Conservation (phyloP, 1,140 invertebrate genomes). For the Coboldia fuscipes region DNA sequence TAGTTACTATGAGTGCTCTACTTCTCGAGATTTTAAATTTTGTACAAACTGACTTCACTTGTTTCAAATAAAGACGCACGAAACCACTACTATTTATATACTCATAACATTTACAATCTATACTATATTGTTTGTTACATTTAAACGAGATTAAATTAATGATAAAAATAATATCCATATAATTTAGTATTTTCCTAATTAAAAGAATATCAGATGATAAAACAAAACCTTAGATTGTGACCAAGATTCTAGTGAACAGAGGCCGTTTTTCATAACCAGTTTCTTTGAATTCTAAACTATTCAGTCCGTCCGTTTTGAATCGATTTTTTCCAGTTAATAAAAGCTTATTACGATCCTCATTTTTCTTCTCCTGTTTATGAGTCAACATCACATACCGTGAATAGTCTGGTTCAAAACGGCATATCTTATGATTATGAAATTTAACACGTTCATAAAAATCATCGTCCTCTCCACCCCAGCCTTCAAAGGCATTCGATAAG, state of each 20-base stretch:
- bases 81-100: no score
- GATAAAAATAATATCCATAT: no score
- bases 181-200: no score
- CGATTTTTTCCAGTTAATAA: conserved; percentile 24
- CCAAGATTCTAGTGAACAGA: conserved; percentile 34
- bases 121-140: no score
- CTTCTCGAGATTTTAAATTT: no score
- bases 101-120: no score
- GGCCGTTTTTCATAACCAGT: conserved; percentile 28
- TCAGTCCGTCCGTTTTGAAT: conserved; percentile 43
- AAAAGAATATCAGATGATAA: no score
- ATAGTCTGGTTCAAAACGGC: conserved; percentile 43
- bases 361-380: conserved; percentile 35
- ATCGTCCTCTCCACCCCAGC: conserved; percentile 83
- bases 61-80: no score
- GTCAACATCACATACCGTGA: conserved; percentile 58
- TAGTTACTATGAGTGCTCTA: no score
- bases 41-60: no score
- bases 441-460: conserved; percentile 52
- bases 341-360: conserved; percentile 12
- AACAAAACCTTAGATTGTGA: conserved; percentile 21
- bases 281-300: conserved; percentile 38
- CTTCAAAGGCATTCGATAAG: conserved; percentile 77
- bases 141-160: no score
- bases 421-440: conserved; percentile 28